Percentiles rank a stretch among this genome's conserved stretches.
These are phyloP conservation scores for Artibeus lituratus DNA, from an alignment of 2,797 vertebrate genomes.

Conservation along the genomic window DNA sequence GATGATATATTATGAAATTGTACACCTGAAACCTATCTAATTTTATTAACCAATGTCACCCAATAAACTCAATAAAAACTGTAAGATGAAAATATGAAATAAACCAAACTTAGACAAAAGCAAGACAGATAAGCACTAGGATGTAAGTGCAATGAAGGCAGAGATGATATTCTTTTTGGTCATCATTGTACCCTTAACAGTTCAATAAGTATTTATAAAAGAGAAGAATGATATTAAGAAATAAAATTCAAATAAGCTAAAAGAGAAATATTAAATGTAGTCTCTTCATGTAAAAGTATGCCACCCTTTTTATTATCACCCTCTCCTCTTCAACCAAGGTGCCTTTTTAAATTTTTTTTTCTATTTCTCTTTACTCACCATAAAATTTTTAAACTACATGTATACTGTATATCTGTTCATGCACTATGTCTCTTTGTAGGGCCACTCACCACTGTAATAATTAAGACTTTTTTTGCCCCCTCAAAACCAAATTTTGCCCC, in stretches of 20 bases:
- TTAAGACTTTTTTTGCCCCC: neutral
- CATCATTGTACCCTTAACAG: neutral
- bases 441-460: neutral
- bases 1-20: neutral
- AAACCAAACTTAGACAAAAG: neutral
- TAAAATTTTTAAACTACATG: neutral
- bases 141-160: neutral
- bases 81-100: neutral
- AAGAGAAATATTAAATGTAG: neutral
- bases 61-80: neutral
- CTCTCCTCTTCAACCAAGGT: neutral
- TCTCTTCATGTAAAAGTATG: neutral
- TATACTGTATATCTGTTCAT: neutral
- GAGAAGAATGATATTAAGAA: neutral
- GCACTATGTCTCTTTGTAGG: neutral
- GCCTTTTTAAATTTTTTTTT: neutral
- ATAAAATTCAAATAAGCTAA: neutral
- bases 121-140: neutral
- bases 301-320: neutral
- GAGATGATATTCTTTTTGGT: neutral
- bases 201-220: neutral
- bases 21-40: neutral
- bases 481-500: neutral
- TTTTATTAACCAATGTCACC: neutral
- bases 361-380: neutral